phyloP scores from a whole-genome alignment of 64 coral and sea anemone genomes.

The Montipora efflorescens region DNA sequence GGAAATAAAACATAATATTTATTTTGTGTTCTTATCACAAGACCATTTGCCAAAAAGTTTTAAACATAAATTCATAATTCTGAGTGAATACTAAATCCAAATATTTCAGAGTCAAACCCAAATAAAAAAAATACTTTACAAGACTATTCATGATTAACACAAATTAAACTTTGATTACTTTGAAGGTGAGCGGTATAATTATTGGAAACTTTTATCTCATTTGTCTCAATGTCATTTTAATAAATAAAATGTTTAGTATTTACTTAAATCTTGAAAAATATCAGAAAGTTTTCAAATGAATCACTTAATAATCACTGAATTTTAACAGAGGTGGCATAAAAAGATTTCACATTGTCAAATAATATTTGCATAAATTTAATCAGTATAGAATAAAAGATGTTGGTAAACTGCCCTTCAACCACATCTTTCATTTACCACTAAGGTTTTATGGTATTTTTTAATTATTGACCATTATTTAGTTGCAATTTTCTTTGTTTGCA shows the following conservation, averaged over 20 bases:
- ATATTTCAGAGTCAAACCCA: background rate
- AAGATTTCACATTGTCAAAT: no score
- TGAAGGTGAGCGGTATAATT: background rate
- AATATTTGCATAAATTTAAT: no score
- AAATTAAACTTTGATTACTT: slow-evolving; percentile 32
- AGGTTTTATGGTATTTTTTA: background rate
- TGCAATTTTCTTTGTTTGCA: background rate
- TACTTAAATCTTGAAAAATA: slow-evolving; percentile 28
- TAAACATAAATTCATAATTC: no score
- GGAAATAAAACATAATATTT: no score
- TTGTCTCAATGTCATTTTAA: background rate
- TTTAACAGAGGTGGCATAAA: no score
- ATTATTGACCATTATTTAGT: background rate
- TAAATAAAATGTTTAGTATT: background rate
- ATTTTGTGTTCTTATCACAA: no score
- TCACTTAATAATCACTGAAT: no score
- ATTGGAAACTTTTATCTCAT: slow-evolving; percentile 10
- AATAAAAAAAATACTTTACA: background rate
- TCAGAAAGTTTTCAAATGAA: slow-evolving; percentile 19
- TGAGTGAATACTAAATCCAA: no score
- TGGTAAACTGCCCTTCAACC: no score
- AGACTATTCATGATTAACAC: slow-evolving; percentile 26
- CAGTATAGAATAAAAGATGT: no score
- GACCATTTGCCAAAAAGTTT: no score
- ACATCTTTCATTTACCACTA: no score